Conservation (phyloP, 2,797 vertebrate genomes). For the Paratrypauchen microcephalus region DNA sequence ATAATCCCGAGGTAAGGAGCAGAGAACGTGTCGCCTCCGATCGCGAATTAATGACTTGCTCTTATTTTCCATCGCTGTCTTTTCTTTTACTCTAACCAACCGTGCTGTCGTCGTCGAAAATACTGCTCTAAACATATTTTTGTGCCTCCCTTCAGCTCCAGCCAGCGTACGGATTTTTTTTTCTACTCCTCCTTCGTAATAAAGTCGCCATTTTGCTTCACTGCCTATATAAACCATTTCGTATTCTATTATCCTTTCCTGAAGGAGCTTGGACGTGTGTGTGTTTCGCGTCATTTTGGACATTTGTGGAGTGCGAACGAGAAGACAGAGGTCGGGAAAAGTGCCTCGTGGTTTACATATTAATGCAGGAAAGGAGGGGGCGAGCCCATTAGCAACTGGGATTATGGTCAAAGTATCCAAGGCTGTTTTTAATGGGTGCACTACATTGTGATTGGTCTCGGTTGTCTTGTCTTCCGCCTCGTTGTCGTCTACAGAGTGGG, state of each 20-base stretch:
- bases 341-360: constrained; percentile 77
- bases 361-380: constrained; percentile 72
- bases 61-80: constrained; percentile 61
- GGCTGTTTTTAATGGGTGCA: constrained; percentile 57
- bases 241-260: constrained; percentile 74
- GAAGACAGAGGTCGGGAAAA: constrained; percentile 64
- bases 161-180: constrained; percentile 76
- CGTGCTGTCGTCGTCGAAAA: constrained; percentile 68
- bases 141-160: constrained; percentile 77
- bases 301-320: constrained; percentile 58
- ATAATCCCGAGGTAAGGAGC: constrained; percentile 80
- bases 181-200: constrained; percentile 86
- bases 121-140: constrained; percentile 75
- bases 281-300: constrained; percentile 54
- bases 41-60: constrained; percentile 43
- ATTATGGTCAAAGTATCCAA: constrained; percentile 71
- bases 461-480: constrained; percentile 36
- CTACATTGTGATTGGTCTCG: constrained; percentile 47
- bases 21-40: constrained; percentile 55
- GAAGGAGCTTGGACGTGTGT: constrained; percentile 60
- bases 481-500: constrained; percentile 45
- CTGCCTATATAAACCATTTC: constrained; percentile 83
- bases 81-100: constrained; percentile 67
- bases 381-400: constrained; percentile 60
- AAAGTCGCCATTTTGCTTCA: constrained; percentile 98